Conservation (phyloP, 2,888 invertebrate species). For the Pyrocoelia pectoralis region DNA sequence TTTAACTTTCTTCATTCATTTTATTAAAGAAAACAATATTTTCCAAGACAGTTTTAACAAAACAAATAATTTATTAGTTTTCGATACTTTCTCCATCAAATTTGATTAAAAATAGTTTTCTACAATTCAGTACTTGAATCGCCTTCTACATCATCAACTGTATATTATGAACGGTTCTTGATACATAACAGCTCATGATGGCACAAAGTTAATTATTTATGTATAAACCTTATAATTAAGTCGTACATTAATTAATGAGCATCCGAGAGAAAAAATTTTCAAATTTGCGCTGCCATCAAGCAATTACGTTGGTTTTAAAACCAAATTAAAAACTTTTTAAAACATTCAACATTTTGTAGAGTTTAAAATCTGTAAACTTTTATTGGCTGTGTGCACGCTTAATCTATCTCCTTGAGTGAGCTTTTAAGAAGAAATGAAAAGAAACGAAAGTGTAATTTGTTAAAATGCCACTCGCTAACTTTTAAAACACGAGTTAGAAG, state of each 20-base stretch:
- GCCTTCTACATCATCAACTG: too few relatives aligned
- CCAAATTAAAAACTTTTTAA: conserved; percentile 25
- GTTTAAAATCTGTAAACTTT: conserved; percentile 54
- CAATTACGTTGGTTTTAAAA: conserved; percentile 12
- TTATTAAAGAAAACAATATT: too few relatives aligned
- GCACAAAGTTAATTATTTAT: too few relatives aligned
- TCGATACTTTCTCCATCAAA: too few relatives aligned
- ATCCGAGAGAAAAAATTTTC: neutral
- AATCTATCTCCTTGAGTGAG: conserved; percentile 53
- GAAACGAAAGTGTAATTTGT: conserved; percentile 60
- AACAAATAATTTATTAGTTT: too few relatives aligned
- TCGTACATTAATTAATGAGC: neutral
- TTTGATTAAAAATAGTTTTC: too few relatives aligned
- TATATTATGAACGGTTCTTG: too few relatives aligned
- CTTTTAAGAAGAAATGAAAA: conserved; percentile 57
- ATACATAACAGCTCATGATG: too few relatives aligned
- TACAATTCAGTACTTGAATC: too few relatives aligned
- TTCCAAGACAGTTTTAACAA: too few relatives aligned
- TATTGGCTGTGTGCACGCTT: conserved; percentile 45
- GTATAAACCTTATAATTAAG: neutral
- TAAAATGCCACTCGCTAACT: conserved; percentile 60
- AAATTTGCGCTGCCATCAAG: conserved; percentile 2
- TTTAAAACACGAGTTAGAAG: conserved; percentile 61
- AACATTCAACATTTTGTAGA: conserved; percentile 24
- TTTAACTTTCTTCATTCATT: too few relatives aligned